Conservation (phyloP, 2,888 invertebrate genomes). For the Drosophila neutralis region DNA sequence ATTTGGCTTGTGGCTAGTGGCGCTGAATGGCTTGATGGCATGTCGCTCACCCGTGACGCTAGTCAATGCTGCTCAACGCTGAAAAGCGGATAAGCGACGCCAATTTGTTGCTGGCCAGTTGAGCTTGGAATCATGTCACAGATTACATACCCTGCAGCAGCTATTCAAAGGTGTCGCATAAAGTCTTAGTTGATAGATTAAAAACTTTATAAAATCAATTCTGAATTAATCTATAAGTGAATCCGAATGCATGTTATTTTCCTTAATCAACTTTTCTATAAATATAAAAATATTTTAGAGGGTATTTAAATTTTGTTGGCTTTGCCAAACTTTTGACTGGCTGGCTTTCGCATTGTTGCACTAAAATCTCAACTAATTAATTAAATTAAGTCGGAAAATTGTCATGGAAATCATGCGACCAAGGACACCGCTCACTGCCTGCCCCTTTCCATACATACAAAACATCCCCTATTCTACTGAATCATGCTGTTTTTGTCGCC, state of each 20-base stretch:
- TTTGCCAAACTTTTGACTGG: background rate
- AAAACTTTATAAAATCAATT: background rate
- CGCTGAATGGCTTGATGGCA: constrained; percentile 54
- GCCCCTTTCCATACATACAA: background rate
- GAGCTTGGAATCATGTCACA: constrained; percentile 8
- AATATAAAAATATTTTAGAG: background rate
- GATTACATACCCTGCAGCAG: background rate
- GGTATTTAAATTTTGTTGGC: background rate
- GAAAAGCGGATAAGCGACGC: constrained; percentile 23
- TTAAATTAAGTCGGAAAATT: constrained; percentile 47
- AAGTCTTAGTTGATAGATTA: background rate
- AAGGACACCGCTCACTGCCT: constrained; percentile 15
- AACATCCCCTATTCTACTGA: background rate
- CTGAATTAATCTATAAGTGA: background rate
- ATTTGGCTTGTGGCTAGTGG: constrained; percentile 24
- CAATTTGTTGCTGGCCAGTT: constrained; percentile 21
- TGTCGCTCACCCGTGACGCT: constrained; percentile 42
- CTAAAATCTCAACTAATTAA: constrained; percentile 51
- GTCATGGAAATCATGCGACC: constrained; percentile 43
- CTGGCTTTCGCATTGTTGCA: constrained; percentile 26
- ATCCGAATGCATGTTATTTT: background rate
- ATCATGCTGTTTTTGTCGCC: background rate
- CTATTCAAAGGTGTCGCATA: background rate
- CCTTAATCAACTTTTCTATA: background rate
- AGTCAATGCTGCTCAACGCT: constrained; percentile 12